Percentiles rank a stretch among this genome's conserved stretches.
phyloP scores from a whole-genome alignment of 2,797 vertebrate species.

The Chloroceryle amazona region DNA sequence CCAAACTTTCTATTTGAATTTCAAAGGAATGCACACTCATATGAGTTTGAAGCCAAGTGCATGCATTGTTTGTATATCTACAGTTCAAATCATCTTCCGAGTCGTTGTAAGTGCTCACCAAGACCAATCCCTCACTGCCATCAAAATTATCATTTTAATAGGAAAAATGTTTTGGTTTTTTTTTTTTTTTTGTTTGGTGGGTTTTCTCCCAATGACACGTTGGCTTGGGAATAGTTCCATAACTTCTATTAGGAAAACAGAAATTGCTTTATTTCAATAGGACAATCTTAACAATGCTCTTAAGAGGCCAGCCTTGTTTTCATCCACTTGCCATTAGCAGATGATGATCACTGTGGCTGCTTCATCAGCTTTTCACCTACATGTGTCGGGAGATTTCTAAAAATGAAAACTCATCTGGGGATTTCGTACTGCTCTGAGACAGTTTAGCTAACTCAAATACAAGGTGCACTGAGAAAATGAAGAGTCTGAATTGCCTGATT shows the following conservation, averaged over 20 bases:
- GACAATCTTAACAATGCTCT: background rate
- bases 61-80: accelerated
- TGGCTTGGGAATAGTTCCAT: background rate
- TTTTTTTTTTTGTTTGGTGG: background rate
- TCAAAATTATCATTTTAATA: background rate
- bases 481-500: conserved; percentile 17
- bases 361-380: background rate
- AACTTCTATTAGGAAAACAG: background rate
- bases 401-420: conserved; percentile 8
- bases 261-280: background rate
- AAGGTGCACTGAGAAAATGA: background rate
- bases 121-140: background rate
- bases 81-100: background rate
- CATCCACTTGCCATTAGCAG: background rate
- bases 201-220: accelerated
- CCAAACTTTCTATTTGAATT: background rate
- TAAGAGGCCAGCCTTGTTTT: background rate
- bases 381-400: background rate
- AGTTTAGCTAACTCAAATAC: background rate
- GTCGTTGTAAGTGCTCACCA: background rate
- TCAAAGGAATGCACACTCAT: background rate
- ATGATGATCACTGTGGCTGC: background rate
- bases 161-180: background rate
- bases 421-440: background rate
- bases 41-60: background rate